Evolutionary conservation across 2,888 invertebrate species (phyloP).

Genomic region (Drosophila nr. medialis): DNA sequence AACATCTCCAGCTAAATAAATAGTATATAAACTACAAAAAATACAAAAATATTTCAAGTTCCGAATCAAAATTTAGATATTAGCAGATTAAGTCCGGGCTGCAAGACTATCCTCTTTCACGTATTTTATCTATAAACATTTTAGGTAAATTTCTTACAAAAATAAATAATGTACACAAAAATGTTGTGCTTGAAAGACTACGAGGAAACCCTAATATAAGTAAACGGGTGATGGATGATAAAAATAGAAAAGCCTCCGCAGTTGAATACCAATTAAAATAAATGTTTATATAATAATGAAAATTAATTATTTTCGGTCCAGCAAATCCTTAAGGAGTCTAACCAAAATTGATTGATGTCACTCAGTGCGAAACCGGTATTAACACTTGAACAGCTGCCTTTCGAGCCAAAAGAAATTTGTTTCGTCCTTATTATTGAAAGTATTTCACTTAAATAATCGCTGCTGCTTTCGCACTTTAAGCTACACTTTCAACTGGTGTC

Average conservation of each 20-base stretch:
- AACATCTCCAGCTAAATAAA: background rate
- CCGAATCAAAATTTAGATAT: background rate
- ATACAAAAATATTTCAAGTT: background rate
- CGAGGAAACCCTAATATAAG: background rate
- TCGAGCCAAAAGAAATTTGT: background rate
- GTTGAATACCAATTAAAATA: background rate
- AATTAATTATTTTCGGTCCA: background rate
- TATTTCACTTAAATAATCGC: background rate
- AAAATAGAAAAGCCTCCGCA: background rate
- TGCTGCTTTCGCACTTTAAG: background rate
- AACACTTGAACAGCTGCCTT: background rate
- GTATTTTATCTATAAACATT: background rate
- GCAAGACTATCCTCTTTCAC: background rate
- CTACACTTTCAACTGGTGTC: slow-evolving; percentile 16
- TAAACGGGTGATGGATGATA: background rate
- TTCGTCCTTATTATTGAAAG: background rate
- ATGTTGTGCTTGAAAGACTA: background rate
- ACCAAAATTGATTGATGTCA: slow-evolving; percentile 1
- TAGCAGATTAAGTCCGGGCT: background rate
- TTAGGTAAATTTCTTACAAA: background rate
- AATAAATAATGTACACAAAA: background rate
- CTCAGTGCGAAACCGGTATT: background rate
- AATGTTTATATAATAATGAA: background rate
- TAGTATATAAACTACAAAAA: background rate
- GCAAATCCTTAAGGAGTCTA: too few relatives aligned